Evolutionary conservation across 2,888 invertebrate genomes (phyloP).

Genomic region (Pachliopta kotzebuea): DNA sequence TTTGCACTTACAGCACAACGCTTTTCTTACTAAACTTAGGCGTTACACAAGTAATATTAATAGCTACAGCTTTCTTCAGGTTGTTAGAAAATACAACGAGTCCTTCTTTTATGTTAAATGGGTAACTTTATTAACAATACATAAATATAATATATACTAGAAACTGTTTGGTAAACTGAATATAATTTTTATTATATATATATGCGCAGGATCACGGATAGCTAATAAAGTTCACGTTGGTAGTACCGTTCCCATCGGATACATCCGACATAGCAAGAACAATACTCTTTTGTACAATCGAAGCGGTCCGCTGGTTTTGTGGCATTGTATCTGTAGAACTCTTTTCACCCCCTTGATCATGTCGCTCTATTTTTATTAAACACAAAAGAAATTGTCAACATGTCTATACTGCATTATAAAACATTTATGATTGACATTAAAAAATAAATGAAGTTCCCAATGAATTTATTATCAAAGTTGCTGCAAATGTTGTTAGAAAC

Average conservation of each 20-base stretch:
- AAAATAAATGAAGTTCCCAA: not conserved
- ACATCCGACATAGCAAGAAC: constrained; percentile 73
- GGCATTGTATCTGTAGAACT: constrained; percentile 45
- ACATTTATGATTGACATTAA: not conserved
- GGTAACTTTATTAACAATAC: too few relatives aligned
- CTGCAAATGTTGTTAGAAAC: not conserved
- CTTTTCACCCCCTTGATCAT: constrained; percentile 62
- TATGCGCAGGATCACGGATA: constrained; percentile 26
- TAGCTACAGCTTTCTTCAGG: too few relatives aligned
- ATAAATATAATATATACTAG: not conserved
- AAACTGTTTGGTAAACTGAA: not conserved
- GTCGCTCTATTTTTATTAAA: constrained; percentile 60
- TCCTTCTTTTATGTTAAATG: too few relatives aligned
- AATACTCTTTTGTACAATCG: constrained; percentile 68
- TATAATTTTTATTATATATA: constrained; percentile 4
- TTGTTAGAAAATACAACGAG: too few relatives aligned
- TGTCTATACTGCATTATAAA: not conserved
- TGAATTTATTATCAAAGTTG: not conserved
- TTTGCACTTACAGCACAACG: too few relatives aligned
- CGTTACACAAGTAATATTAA: too few relatives aligned
- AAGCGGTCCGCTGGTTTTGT: constrained; percentile 59
- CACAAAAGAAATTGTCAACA: constrained; percentile 40
- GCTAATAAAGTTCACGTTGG: constrained; percentile 55
- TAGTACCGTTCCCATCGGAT: constrained; percentile 59
- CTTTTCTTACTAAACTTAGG: too few relatives aligned